These are phyloP conservation scores for Hipposideros larvatus DNA, from an alignment of 2,797 vertebrate genomes.

Conservation along the genomic window DNA sequence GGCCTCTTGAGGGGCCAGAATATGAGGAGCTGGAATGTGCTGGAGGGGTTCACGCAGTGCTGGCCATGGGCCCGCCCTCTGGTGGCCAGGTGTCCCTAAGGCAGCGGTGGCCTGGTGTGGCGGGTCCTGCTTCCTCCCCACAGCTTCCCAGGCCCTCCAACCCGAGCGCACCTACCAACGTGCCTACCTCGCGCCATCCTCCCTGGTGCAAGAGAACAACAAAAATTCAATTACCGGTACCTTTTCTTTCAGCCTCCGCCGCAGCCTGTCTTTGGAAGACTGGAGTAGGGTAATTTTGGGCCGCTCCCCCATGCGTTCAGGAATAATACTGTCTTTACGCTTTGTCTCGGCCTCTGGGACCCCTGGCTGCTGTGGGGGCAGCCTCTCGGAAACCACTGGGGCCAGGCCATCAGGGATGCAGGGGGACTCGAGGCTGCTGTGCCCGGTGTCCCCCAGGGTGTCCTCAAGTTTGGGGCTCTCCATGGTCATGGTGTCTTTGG, in stretches of 20 bases:
- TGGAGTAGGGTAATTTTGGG: slow-evolving; percentile 95
- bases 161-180: not conserved
- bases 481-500: slow-evolving; percentile 93
- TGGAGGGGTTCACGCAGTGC: not conserved
- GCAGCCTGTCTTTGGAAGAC: slow-evolving; percentile 97
- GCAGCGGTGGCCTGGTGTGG: not conserved
- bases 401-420: slow-evolving; percentile 73
- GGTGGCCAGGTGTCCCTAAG: not conserved
- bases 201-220: slow-evolving; percentile 67
- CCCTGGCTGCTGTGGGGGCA: slow-evolving; percentile 71
- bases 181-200: slow-evolving; percentile 72
- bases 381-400: slow-evolving; percentile 72
- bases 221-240: slow-evolving; percentile 87
- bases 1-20: not conserved
- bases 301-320: slow-evolving; percentile 86
- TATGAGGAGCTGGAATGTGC: not conserved
- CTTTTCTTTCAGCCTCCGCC: slow-evolving; percentile 98
- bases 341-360: slow-evolving; percentile 86
- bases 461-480: slow-evolving; percentile 92
- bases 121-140: not conserved
- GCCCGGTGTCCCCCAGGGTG: slow-evolving; percentile 72
- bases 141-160: not conserved
- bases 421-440: slow-evolving; percentile 79
- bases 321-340: slow-evolving; percentile 85
- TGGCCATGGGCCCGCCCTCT: not conserved